Percentiles rank a stretch among this genome's conserved stretches.
These are phyloP conservation scores for Heteromyza rotundicornis DNA, from an alignment of 2,888 invertebrate genomes.

Conservation along the genomic window DNA sequence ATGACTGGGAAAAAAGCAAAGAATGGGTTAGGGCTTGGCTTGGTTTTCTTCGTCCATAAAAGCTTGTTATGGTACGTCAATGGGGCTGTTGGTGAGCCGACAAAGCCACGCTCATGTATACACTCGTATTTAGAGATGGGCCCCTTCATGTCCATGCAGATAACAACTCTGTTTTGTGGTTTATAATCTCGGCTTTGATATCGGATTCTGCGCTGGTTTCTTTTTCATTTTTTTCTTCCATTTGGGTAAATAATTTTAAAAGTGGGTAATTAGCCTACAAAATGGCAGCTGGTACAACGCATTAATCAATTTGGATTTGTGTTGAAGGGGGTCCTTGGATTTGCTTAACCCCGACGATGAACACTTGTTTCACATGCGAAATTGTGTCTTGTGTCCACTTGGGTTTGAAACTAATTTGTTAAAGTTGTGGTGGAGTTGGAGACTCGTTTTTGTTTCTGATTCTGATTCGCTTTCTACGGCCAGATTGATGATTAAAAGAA, in stretches of 20 bases:
- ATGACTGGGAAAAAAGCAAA: too few species aligned
- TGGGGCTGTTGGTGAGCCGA: neutral
- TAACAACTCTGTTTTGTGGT: constrained; percentile 29
- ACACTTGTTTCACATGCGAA: too few species aligned
- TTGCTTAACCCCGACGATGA: neutral
- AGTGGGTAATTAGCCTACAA: constrained; percentile 42
- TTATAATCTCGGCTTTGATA: constrained; percentile 7
- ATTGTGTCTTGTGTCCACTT: neutral
- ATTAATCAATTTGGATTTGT: constrained; percentile 31
- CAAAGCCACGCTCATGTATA: neutral
- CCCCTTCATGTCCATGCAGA: constrained; percentile 31
- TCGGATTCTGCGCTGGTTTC: constrained; percentile 21
- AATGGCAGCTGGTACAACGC: constrained; percentile 37
- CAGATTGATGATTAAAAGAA: constrained; percentile 19
- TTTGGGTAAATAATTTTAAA: constrained; percentile 21
- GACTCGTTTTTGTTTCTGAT: too few species aligned
- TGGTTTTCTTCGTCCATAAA: neutral
- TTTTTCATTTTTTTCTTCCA: constrained; percentile 1
- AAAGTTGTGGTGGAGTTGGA: too few species aligned
- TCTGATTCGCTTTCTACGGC: constrained; percentile 31
- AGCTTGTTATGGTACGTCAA: neutral
- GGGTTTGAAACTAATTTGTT: constrained; percentile 7
- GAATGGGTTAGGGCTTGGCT: too few species aligned
- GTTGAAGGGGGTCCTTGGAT: neutral
- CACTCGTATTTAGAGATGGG: constrained; percentile 17